Conservation (phyloP, 2,113 vertebrate genomes). For the Ascaphus truei region DNA sequence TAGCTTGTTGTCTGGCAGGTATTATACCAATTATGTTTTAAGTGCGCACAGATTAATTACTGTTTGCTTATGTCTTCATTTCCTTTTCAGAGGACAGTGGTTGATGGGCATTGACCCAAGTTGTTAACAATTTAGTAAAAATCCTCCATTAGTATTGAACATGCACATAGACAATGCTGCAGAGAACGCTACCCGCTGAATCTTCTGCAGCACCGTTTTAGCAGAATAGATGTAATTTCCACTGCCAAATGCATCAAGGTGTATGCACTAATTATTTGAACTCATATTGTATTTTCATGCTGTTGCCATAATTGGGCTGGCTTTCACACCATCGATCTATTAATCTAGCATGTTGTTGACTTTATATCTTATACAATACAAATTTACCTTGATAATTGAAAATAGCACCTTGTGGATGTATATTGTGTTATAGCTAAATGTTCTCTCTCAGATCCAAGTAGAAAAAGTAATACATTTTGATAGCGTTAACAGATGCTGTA, state of each 20-base stretch:
- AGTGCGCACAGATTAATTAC: slow-evolving; percentile 28
- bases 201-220: neutral
- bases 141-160: neutral
- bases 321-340: neutral
- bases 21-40: slow-evolving; percentile 29
- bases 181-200: neutral
- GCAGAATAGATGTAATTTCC: neutral
- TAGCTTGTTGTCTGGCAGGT: slow-evolving; percentile 30
- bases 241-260: neutral
- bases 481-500: no score
- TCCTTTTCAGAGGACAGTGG: slow-evolving; percentile 19
- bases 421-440: neutral
- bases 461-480: no score
- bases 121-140: slow-evolving; percentile 23
- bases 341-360: neutral
- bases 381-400: neutral
- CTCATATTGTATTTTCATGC: neutral
- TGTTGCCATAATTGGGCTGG: neutral
- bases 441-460: no score
- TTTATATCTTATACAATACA: neutral
- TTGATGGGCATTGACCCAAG: slow-evolving; percentile 20
- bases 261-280: neutral
- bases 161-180: slow-evolving; percentile 1
- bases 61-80: slow-evolving; percentile 32
- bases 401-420: neutral